Evolutionary conservation across 1,140 invertebrate genomes (phyloP).

Genomic region (Muscidifurax raptorellus): DNA sequence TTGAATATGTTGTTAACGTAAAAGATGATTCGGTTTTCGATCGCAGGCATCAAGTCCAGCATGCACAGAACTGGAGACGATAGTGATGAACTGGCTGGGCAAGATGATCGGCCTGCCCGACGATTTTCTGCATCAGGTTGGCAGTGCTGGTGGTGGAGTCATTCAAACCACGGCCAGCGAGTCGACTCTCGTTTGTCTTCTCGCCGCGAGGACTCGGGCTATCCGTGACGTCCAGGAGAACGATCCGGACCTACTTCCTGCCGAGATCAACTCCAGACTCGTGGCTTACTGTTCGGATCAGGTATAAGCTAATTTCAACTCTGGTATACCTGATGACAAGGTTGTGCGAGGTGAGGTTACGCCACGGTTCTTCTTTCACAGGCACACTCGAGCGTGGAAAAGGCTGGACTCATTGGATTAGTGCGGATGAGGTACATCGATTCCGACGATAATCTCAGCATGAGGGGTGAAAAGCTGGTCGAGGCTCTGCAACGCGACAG

Average conservation of each 20-base stretch:
- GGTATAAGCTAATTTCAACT: conserved; percentile 61
- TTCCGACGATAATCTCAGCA: conserved; percentile 87
- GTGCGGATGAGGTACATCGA: conserved; percentile 95
- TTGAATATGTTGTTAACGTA: neutral
- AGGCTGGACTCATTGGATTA: conserved; percentile 92
- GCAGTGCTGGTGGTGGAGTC: conserved; percentile 90
- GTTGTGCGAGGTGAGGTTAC: neutral
- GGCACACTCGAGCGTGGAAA: conserved; percentile 98
- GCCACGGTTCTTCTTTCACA: conserved; percentile 62
- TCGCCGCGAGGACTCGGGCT: conserved; percentile 92
- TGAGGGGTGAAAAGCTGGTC: conserved; percentile 87
- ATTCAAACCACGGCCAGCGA: conserved; percentile 96
- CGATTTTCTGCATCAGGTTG: conserved; percentile 87
- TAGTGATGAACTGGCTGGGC: conserved; percentile 98
- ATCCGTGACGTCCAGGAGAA: conserved; percentile 80
- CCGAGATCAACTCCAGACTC: conserved; percentile 92
- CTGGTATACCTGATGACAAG: neutral
- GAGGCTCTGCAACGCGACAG: conserved; percentile 89
- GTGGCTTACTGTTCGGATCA: conserved; percentile 97
- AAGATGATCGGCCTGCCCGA: conserved; percentile 95
- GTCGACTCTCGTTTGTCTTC: conserved; percentile 90
- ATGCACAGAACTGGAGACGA: conserved; percentile 97
- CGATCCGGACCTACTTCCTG: conserved; percentile 86
- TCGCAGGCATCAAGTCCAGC: conserved; percentile 92
- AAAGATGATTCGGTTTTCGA: neutral